Conservation (phyloP, 2,113 vertebrate species). For the Synodontis membranacea region DNA sequence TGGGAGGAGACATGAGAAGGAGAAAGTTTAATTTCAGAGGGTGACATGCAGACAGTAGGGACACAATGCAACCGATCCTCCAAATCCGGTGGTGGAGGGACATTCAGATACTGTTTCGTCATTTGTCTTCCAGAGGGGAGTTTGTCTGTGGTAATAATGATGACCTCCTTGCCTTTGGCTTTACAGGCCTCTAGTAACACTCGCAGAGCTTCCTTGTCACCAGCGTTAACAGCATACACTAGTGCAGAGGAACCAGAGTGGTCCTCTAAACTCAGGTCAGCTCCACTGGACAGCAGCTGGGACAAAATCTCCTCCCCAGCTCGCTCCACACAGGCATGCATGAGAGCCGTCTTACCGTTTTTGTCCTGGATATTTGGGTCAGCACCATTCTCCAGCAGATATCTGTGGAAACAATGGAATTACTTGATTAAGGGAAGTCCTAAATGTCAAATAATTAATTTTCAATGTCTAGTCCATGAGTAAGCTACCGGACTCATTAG, state of each 20-base stretch:
- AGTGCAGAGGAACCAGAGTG: slow-evolving; percentile 80
- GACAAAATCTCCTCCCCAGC: slow-evolving; percentile 81
- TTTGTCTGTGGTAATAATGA: slow-evolving; percentile 86
- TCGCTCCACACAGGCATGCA: slow-evolving; percentile 85
- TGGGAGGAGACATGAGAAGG: slow-evolving; percentile 57
- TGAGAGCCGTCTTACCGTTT: slow-evolving; percentile 85
- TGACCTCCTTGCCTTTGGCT: slow-evolving; percentile 87
- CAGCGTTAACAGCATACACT: slow-evolving; percentile 83
- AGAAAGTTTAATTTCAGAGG: slow-evolving; percentile 73
- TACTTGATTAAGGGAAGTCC: not conserved
- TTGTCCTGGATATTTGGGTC: slow-evolving; percentile 96
- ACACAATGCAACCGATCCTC: slow-evolving; percentile 67
- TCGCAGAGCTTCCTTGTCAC: slow-evolving; percentile 79
- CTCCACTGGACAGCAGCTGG: slow-evolving; percentile 78
- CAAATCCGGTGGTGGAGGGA: slow-evolving; percentile 75
- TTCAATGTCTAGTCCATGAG: not conserved
- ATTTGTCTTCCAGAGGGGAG: slow-evolving; percentile 78
- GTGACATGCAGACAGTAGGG: slow-evolving; percentile 64
- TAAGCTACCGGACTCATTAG: not conserved
- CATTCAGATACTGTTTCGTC: slow-evolving; percentile 83
- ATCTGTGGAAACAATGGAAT: slow-evolving; percentile 60
- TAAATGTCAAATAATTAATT: not conserved
- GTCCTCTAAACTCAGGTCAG: slow-evolving; percentile 89
- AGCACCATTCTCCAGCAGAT: slow-evolving; percentile 86
- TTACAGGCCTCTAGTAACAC: slow-evolving; percentile 84